Evolutionary conservation across 2,888 invertebrate genomes (phyloP).

Genomic region (Papilio demoleus): DNA sequence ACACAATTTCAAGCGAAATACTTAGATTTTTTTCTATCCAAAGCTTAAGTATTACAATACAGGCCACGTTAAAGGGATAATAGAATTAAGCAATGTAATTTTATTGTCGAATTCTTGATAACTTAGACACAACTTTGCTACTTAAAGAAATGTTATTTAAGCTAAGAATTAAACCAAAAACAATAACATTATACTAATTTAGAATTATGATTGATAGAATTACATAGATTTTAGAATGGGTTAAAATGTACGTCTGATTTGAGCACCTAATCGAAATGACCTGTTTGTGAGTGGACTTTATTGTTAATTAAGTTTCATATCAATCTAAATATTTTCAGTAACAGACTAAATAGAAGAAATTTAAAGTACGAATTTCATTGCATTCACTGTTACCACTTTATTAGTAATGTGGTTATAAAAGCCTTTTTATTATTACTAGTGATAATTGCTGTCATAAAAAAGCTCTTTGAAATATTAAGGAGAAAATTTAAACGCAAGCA

Average conservation of each 20-base stretch:
- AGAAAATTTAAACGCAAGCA: constrained; percentile 12
- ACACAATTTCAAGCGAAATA: constrained; percentile 10
- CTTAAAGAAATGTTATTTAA: too few relatives aligned
- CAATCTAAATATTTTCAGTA: too few relatives aligned
- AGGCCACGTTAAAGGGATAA: background rate
- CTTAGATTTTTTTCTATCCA: constrained; percentile 16
- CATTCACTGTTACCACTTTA: background rate
- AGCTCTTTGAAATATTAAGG: constrained; percentile 9
- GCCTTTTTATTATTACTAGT: constrained; percentile 14
- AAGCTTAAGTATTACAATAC: background rate
- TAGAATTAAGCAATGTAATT: background rate
- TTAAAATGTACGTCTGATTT: too few relatives aligned
- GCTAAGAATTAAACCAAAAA: background rate
- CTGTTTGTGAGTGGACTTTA: too few relatives aligned
- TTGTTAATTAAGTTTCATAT: too few relatives aligned
- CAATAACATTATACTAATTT: too few relatives aligned
- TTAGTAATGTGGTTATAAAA: background rate
- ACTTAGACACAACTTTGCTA: background rate
- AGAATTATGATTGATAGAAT: too few relatives aligned
- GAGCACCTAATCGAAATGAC: too few relatives aligned
- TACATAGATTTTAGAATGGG: too few relatives aligned
- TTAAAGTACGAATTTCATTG: background rate
- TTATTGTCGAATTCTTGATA: background rate
- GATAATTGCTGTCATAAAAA: constrained; percentile 10
- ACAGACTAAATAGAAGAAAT: too few relatives aligned